A percentile compares a stretch with the other conserved stretches of the same genome.
Evolutionary conservation across 2,113 vertebrate species (phyloP).

Genomic region (Pithys albifrons): DNA sequence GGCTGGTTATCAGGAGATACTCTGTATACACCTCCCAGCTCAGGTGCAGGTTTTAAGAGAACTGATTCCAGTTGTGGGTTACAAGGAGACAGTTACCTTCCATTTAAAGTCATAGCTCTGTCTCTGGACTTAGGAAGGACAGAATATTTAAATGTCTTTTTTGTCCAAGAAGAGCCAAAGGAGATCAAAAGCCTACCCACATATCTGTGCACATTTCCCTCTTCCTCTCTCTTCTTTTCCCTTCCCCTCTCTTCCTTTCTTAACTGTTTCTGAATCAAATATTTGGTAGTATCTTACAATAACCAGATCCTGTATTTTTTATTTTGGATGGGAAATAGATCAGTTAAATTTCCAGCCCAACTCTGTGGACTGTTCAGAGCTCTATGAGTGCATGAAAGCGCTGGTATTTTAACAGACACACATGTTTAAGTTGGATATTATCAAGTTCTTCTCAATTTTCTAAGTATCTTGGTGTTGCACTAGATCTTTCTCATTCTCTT

Average conservation of each 20-base stretch:
- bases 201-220: neutral
- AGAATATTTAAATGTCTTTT: accelerated
- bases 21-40: neutral
- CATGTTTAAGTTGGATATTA: neutral
- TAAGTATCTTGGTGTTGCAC: neutral
- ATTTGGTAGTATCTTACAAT: neutral
- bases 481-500: neutral
- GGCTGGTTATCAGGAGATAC: neutral
- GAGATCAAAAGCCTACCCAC: neutral
- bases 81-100: neutral
- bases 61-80: neutral
- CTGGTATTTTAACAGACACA: neutral
- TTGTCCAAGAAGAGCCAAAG: neutral
- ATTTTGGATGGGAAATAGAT: neutral
- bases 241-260: neutral
- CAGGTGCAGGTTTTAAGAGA: neutral
- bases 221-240: neutral
- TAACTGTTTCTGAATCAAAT: neutral
- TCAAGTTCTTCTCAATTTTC: neutral
- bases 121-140: neutral
- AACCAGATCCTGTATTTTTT: neutral
- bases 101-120: neutral
- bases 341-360: accelerated
- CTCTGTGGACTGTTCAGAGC: neutral
- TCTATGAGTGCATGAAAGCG: accelerated